phyloP scores from a whole-genome alignment of 2,888 invertebrate genomes.

The Neria commutata region DNA sequence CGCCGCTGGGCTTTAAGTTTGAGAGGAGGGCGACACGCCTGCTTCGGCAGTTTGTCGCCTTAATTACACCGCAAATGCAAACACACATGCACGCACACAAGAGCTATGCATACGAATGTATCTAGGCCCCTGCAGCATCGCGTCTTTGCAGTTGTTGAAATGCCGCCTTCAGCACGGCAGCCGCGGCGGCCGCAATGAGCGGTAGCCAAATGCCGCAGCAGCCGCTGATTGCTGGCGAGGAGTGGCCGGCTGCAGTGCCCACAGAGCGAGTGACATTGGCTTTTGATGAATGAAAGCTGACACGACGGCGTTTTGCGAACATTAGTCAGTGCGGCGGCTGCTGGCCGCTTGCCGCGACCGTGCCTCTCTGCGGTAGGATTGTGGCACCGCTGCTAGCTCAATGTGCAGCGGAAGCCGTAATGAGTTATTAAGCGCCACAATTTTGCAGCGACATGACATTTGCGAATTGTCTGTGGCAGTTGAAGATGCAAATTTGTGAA shows the following conservation, averaged over 20 bases:
- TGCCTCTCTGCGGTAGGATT: too few species aligned
- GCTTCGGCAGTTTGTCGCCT: slow-evolving; percentile 48
- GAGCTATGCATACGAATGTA: too few species aligned
- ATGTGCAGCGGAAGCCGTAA: slow-evolving; percentile 48
- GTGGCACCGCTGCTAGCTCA: neutral
- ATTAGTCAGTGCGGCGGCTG: neutral
- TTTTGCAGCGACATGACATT: too few species aligned
- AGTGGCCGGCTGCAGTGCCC: neutral
- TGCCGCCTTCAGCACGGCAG: neutral
- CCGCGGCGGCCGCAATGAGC: neutral
- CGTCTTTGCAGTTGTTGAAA: neutral
- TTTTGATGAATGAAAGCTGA: neutral
- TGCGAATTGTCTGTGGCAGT: too few species aligned
- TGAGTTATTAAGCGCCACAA: slow-evolving; percentile 40
- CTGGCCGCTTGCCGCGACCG: neutral
- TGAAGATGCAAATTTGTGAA: neutral
- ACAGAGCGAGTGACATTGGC: too few species aligned
- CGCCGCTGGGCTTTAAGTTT: neutral
- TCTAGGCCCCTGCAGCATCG: too few species aligned
- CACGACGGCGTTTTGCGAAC: neutral
- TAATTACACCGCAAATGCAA: slow-evolving; percentile 46
- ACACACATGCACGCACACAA: slow-evolving; percentile 30
- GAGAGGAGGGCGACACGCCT: slow-evolving; percentile 38
- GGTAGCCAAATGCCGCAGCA: too few species aligned
- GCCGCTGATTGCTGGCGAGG: neutral